Evolutionary conservation across 2,888 invertebrate genomes (phyloP).

Genomic region (Rhamnusium bicolor): DNA sequence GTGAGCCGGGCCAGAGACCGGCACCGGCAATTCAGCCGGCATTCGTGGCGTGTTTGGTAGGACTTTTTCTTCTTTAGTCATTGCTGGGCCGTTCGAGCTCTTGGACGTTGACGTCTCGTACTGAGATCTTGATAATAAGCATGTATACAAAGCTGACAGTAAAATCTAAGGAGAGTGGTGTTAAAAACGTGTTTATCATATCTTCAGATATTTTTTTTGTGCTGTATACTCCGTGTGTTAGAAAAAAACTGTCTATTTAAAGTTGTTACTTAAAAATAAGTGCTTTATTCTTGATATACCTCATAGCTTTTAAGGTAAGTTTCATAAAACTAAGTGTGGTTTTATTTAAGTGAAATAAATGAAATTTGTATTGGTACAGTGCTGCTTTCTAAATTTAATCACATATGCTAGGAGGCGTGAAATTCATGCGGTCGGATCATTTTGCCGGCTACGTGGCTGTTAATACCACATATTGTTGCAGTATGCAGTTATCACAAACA

Average conservation of each 20-base stretch:
- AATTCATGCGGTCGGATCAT: constrained; percentile 35
- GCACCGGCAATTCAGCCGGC: constrained; percentile 52
- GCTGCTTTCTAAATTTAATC: constrained; percentile 30
- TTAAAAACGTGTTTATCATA: constrained; percentile 66
- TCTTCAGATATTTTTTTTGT: constrained; percentile 67
- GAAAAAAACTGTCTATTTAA: constrained; percentile 66
- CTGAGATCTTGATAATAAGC: constrained; percentile 59
- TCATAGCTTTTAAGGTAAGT: constrained; percentile 65
- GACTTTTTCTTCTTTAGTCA: constrained; percentile 57
- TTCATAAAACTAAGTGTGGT: not conserved
- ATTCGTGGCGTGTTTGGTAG: constrained; percentile 48
- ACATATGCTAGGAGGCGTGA: constrained; percentile 36
- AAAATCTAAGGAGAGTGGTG: constrained; percentile 69
- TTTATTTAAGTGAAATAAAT: not conserved
- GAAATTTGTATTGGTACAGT: not conserved
- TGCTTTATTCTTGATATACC: constrained; percentile 65
- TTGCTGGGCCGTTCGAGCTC: constrained; percentile 63
- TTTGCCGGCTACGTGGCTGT: constrained; percentile 45
- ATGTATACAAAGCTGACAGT: constrained; percentile 71
- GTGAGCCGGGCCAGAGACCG: constrained; percentile 22
- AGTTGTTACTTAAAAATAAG: constrained; percentile 49
- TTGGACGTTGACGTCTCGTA: constrained; percentile 63
- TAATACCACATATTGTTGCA: constrained; percentile 14
- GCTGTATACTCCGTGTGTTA: constrained; percentile 70
- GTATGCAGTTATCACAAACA: too few species aligned